Percentiles rank a stretch among this genome's conserved stretches.
Evolutionary conservation across 1,140 invertebrate species (phyloP).

Genomic region (Trichonephila inaurata): DNA sequence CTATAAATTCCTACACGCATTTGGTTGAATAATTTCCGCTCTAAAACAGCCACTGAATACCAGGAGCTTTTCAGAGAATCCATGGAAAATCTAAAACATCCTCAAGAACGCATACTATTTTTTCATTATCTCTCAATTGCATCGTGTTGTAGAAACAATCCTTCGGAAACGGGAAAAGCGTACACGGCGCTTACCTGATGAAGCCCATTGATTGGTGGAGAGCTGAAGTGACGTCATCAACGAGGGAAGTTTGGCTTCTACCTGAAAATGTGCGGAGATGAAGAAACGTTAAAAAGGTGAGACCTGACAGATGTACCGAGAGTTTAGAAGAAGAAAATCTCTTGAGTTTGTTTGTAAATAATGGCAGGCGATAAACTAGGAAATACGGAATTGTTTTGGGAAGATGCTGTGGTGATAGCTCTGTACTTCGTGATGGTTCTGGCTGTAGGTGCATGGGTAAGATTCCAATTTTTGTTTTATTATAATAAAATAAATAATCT

Average conservation of each 20-base stretch:
- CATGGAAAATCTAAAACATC: too few relatives aligned
- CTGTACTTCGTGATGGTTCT: slow-evolving; percentile 81
- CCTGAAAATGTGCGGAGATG: background rate
- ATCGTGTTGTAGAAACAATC: background rate
- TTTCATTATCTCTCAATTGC: background rate
- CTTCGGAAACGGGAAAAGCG: slow-evolving; percentile 2
- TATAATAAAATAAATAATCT: too few relatives aligned
- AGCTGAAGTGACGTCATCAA: background rate
- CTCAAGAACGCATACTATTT: too few relatives aligned
- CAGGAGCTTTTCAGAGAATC: too few relatives aligned
- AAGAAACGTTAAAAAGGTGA: background rate
- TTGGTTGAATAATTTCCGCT: too few relatives aligned
- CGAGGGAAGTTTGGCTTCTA: background rate
- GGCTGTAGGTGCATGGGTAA: slow-evolving; percentile 81
- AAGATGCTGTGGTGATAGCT: slow-evolving; percentile 80
- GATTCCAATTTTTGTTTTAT: slow-evolving; percentile 58
- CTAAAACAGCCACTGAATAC: too few relatives aligned
- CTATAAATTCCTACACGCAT: too few relatives aligned
- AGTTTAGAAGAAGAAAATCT: background rate
- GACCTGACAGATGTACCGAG: background rate
- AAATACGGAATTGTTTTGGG: slow-evolving; percentile 56
- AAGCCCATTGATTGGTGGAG: background rate
- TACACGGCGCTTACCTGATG: background rate
- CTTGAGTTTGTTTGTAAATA: background rate
- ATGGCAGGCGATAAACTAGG: slow-evolving; percentile 62